Percentiles rank a stretch among this genome's conserved stretches.
Evolutionary conservation across 2,888 invertebrate species (phyloP).

Genomic region (Trimorus sp.): DNA sequence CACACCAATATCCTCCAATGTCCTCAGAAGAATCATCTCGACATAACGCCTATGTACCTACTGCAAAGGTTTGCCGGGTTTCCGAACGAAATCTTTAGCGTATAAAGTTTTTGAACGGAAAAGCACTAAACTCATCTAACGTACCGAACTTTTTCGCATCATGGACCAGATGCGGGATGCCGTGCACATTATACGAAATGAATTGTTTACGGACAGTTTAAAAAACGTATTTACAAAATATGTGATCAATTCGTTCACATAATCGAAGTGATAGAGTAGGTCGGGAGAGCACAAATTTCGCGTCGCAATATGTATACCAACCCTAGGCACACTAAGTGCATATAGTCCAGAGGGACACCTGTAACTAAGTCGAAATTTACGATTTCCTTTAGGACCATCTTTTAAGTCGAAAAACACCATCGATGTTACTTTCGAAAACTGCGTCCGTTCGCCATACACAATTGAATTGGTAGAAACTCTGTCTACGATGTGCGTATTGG

Average conservation of each 20-base stretch:
- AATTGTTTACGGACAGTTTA: neutral
- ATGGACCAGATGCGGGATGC: conserved; percentile 16
- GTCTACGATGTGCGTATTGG: conserved; percentile 39
- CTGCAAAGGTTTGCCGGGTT: conserved; percentile 21
- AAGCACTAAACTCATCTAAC: conserved; percentile 17
- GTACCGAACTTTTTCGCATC: conserved; percentile 23
- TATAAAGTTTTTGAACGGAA: conserved; percentile 31
- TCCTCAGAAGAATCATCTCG: neutral
- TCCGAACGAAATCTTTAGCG: conserved; percentile 22
- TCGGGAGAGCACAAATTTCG: conserved; percentile 1
- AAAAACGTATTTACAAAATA: conserved; percentile 11
- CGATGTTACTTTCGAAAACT: conserved; percentile 33
- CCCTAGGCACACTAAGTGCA: conserved; percentile 5
- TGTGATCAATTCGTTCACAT: conserved; percentile 30
- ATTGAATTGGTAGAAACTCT: conserved; percentile 17
- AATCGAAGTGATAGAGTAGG: conserved; percentile 17
- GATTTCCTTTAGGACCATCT: neutral
- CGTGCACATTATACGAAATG: conserved; percentile 12
- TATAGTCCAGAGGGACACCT: conserved; percentile 3
- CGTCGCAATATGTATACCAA: neutral
- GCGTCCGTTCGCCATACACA: conserved; percentile 37
- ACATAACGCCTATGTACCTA: neutral
- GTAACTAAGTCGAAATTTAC: neutral
- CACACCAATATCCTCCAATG: no score
- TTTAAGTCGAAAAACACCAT: conserved; percentile 31